Conservation (phyloP, 2,113 vertebrate species). For the Noctilio leporinus region DNA sequence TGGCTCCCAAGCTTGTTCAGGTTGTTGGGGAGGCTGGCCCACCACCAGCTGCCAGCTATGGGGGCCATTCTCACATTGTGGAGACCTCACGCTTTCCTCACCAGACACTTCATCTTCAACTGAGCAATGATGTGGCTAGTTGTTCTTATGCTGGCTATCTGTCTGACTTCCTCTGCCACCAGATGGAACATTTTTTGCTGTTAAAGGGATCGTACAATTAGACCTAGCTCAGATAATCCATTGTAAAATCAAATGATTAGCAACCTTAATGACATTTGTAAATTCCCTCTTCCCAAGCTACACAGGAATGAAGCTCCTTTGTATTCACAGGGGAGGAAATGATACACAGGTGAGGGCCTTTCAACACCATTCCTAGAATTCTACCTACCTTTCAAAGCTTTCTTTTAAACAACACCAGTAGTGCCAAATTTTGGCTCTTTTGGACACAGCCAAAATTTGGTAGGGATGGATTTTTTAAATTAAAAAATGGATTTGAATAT, state of each 20-base stretch:
- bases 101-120: neutral
- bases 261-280: neutral
- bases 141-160: neutral
- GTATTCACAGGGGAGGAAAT: neutral
- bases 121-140: neutral
- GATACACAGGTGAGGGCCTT: neutral
- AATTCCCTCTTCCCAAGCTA: neutral
- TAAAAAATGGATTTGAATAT: neutral
- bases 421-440: neutral
- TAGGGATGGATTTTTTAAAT: neutral
- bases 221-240: neutral
- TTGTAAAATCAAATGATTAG: slow-evolving; percentile 2
- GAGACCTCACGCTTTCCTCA: neutral
- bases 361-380: neutral
- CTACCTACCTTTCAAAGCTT: neutral
- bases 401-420: neutral
- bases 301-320: neutral
- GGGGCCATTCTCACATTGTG: neutral
- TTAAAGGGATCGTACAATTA: neutral
- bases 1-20: neutral
- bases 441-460: neutral
- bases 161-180: neutral
- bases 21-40: neutral
- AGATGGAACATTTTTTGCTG: slow-evolving; percentile 7
- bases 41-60: neutral